A percentile compares a stretch with the other conserved stretches of the same genome.
phyloP scores from a whole-genome alignment of 2,797 vertebrate genomes.

The Novumbra hubbsi region DNA sequence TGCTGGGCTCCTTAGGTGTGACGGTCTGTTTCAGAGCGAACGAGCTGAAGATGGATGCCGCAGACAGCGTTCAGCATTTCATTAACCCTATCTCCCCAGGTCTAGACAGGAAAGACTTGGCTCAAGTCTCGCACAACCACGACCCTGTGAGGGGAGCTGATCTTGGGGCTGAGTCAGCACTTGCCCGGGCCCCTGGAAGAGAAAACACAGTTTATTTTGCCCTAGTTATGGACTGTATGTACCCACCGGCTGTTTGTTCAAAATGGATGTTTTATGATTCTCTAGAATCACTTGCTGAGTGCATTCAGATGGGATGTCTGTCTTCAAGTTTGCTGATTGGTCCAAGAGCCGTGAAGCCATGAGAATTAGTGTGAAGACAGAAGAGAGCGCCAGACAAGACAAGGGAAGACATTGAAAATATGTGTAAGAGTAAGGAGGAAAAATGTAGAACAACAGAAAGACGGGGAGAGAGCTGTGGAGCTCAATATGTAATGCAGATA shows the following conservation, averaged over 20 bases:
- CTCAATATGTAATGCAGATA: constrained; percentile 27
- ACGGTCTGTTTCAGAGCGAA: constrained; percentile 35
- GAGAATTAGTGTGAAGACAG: constrained; percentile 50
- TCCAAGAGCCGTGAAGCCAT: constrained; percentile 55
- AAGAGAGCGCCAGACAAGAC: not conserved
- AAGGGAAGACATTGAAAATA: not conserved
- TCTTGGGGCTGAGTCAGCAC: constrained; percentile 31
- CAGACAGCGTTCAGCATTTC: constrained; percentile 62
- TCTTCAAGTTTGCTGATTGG: constrained; percentile 24
- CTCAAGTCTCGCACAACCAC: constrained; percentile 50
- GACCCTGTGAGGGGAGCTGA: constrained; percentile 49
- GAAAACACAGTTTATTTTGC: constrained; percentile 46
- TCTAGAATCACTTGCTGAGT: not conserved
- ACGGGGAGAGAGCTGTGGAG: constrained; percentile 11
- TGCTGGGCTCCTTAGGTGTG: constrained; percentile 38
- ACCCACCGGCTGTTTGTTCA: constrained; percentile 33
- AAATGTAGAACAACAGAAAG: not conserved
- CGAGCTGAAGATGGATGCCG: constrained; percentile 58
- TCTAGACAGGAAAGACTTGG: constrained; percentile 76
- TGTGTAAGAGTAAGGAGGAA: constrained; percentile 22
- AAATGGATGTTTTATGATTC: constrained; percentile 34
- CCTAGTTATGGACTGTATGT: constrained; percentile 38
- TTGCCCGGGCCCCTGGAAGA: constrained; percentile 29
- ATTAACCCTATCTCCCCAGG: constrained; percentile 77
- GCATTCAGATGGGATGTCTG: constrained; percentile 34